Evolutionary conservation across 2,888 invertebrate genomes (phyloP), one percentile per base, ranked within the genome.

Genomic region (Aphidoletes aphidimyza): DNA sequence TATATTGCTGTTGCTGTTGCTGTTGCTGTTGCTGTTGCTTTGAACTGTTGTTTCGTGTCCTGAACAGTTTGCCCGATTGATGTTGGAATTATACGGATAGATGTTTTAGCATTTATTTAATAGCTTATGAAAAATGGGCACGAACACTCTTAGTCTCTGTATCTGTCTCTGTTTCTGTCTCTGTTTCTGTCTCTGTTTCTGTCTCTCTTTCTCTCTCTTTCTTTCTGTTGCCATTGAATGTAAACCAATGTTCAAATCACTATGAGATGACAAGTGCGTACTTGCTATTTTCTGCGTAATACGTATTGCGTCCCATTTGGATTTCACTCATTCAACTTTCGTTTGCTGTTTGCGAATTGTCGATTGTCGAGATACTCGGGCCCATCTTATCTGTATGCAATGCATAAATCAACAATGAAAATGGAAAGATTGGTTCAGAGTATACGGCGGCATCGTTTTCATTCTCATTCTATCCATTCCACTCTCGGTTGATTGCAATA

Each of bases 101-200:
- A 69, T 69, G 42, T 30, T 69, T 30, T 69, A 34, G 69, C 69
- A 69, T 69, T 69, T 69, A 69, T 69, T 69, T 69, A 69, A 69
- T 69, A 69, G 69, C 69, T 69, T 69, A 30, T 30, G 30, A 30
- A 30, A 69, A 69, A 69, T 69, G 69, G 34, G 30, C 69, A 30
- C 69, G 11, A 34, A 30, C 26, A n/a, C 34, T 69, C 69, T 69
- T 69, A 42, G 6, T 42, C 42, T 6, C 6, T 9, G 14, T 42
- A 42, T 42, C 6, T 14, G 14, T 42, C 42, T 6, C n/a, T n/a
- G n/a, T n/a, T n/a, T n/a, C n/a, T n/a, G n/a, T n/a, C n/a, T n/a
- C n/a, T n/a, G n/a, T n/a, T n/a, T n/a, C n/a, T n/a, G n/a, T n/a
- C n/a, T n/a, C n/a, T n/a, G n/a, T n/a, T n/a, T n/a, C n/a, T n/a